Base-by-base conservation (phyloP, 2,888 invertebrate species). In the Agriotes lineatus region DNA sequence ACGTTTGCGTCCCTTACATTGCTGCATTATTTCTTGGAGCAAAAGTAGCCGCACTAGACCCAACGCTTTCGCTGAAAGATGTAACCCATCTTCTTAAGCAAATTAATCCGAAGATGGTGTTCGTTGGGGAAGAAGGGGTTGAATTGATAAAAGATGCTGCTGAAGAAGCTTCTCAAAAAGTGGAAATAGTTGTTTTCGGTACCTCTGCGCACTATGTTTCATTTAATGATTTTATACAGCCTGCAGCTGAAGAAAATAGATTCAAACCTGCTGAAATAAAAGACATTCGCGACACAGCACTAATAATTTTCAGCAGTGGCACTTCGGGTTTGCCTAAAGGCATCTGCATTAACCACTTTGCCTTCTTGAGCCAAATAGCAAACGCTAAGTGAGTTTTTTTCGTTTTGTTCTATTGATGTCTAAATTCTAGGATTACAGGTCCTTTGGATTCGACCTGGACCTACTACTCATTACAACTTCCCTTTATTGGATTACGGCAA, bases 1-100 rank as follows among this genome's bases (percentile, higher is more conserved):
- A 87, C 63, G 75, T 84, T 6, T 77, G 78, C 1, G 81, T 87
- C 12, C 86, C 87, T 0, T 82, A 85, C 56, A 82, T 87, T 37
- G 86, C 86, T 0, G 83, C 85, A 0, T 71, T 86, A 1, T 86
- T 82, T 72, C 79, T 86, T 4, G 87, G 87, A 1, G 79, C 78
- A 2, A 77, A 76, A 62, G 68, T 78, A 0, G 76, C 78, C 1
- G 76, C 76, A 9, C 62, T 82, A 12, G 80, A 82, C 61, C 78
- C 78, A 0, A 72, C 72, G 0, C 68, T 81, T 50, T 72, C 76
- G 1, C 25, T 65, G 6, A 54, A 60, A 10, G 77, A 80, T n/a
- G 74, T 72, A 3, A 70, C 42, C 25, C 72, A 77, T 64, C 73
- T 80, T 4, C 14, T 81, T 4, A 61, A 69, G 0, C 68, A 76